Base-by-base conservation (phyloP, 1,140 invertebrate genomes). In the Panagrolaimus sp. region DNA sequence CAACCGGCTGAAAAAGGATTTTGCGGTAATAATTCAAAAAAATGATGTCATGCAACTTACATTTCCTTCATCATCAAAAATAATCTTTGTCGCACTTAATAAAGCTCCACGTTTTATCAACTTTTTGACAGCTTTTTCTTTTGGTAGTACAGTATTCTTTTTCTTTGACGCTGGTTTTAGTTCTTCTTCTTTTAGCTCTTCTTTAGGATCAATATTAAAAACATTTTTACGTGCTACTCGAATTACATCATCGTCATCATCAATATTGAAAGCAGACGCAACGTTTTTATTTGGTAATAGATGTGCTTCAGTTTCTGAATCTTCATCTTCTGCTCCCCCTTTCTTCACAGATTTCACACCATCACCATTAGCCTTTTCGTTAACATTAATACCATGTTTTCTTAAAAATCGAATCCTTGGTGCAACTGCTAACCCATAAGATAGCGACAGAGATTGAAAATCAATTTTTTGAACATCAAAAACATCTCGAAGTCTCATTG, bases 391-490 rank as follows among this genome's bases (percentile, higher is more conserved):
- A 13, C 69, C 68, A 9, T 70, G 38, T 48, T 77, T 73, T 4
- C 72, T 65, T 44, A 82, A 66, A 66, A 82, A 82, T 20, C 80
- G 48, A 27, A 82, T 70, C 64, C 80, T 64, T 51, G 82, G 82
- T 25, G 79, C 75, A 16, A 77, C 47, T 9, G 78, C 66, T 13
- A 82, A 53, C 38, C 80, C 80, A 63, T 79, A 83, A 16, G 80
- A 82, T 70, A 31, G 57, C 9, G 76, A 66, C 7, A 78, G 53
- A 14, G 68, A 78, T 11, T 72, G 66, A 44, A 80, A 82, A 64
- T 82, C 72, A 25, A 82, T 80, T 47, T 65, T 63, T 13, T 79
- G 43, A 31, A 82, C 80, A 66, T 82, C 69, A 48, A 82, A 82
- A 23, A 82, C 72, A 11, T 68, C 62, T 65, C 83, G 83, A 16